These are phyloP conservation scores for Drosophila pallidifrons DNA, from an alignment of 1,140 invertebrate species.

Conservation along the genomic window DNA sequence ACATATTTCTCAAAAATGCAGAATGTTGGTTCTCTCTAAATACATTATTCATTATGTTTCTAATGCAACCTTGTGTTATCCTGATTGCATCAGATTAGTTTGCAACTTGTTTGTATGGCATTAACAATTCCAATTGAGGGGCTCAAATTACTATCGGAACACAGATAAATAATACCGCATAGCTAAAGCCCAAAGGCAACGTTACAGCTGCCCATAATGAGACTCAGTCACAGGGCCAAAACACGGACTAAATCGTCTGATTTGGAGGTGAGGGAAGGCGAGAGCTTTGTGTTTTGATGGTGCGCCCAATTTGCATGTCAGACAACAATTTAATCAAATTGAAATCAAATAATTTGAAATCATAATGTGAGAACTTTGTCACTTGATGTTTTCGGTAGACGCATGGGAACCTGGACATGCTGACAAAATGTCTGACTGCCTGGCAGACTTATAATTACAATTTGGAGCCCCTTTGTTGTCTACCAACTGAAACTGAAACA, in stretches of 20 bases:
- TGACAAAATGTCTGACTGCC: constrained; percentile 2
- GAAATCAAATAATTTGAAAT: constrained; percentile 84
- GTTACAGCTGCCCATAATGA: constrained; percentile 43
- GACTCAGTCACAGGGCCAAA: constrained; percentile 29
- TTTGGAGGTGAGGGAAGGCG: neutral
- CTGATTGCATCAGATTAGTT: constrained; percentile 1
- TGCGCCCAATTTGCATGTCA: constrained; percentile 82
- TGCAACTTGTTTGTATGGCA: neutral
- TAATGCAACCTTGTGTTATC: neutral
- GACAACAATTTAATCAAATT: constrained; percentile 83
- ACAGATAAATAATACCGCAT: constrained; percentile 22
- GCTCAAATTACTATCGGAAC: neutral
- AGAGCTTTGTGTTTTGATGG: constrained; percentile 25
- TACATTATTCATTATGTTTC: too few relatives aligned
- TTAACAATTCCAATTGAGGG: constrained; percentile 25
- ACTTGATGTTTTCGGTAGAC: constrained; percentile 73
- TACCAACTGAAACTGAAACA: too few relatives aligned
- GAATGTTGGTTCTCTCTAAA: too few relatives aligned
- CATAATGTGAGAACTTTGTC: constrained; percentile 84
- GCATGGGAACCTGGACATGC: constrained; percentile 64
- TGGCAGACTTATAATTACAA: constrained; percentile 41
- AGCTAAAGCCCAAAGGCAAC: neutral
- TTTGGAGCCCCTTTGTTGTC: constrained; percentile 15
- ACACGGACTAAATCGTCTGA: neutral
- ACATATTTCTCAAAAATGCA: too few relatives aligned